Percentiles rank a stretch among this genome's conserved stretches.
These are phyloP conservation scores for Nothoprocta perdicaria DNA, from an alignment of 2,113 vertebrate species.

Conservation along the genomic window DNA sequence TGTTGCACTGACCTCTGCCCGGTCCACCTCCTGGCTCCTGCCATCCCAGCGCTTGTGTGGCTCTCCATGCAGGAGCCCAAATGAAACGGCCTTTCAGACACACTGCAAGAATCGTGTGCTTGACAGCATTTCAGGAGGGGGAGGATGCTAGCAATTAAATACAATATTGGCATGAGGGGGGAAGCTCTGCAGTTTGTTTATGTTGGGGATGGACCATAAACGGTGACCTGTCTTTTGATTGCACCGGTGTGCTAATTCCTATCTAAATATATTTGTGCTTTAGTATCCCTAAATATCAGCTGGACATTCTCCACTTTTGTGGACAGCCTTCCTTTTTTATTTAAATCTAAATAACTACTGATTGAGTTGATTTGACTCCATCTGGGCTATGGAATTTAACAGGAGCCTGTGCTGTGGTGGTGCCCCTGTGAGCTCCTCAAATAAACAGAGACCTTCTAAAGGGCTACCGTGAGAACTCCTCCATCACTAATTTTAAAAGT, in stretches of 20 bases:
- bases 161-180: neutral
- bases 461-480: neutral
- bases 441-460: conserved; percentile 40
- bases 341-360: conserved; percentile 41
- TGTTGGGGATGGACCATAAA: neutral
- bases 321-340: conserved; percentile 15
- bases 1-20: neutral
- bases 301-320: conserved; percentile 2
- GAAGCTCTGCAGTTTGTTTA: neutral
- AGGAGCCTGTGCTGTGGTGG: neutral
- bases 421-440: conserved; percentile 25
- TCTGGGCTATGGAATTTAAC: neutral
- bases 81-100: neutral
- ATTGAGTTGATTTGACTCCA: neutral
- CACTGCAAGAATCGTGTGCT: neutral
- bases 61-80: neutral
- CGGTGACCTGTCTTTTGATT: conserved; percentile 13
- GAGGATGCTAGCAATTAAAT: neutral
- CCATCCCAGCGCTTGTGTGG: neutral
- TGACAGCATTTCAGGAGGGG: neutral
- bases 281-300: neutral
- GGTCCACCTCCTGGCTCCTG: no score
- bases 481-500: neutral
- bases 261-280: conserved; percentile 27
- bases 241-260: neutral